Evolutionary conservation across 2,797 vertebrate genomes (phyloP).

Genomic region (Pantherophis alleghaniensis): DNA sequence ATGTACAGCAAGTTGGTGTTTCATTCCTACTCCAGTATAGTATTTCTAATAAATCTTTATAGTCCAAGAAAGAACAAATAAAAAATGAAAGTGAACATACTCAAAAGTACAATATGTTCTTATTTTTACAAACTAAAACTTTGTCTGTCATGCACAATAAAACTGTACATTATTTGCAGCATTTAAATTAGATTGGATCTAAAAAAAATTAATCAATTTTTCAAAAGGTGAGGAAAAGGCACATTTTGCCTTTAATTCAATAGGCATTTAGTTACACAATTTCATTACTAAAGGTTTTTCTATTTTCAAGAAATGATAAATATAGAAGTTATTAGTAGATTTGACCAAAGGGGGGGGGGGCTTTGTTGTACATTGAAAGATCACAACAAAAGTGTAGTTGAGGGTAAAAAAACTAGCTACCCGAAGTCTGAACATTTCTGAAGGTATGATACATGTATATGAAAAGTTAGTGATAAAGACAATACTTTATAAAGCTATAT

Average conservation of each 20-base stretch:
- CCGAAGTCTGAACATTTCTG: slow-evolving; percentile 20
- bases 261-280: not conserved
- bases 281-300: not conserved
- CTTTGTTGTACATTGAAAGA: slow-evolving; percentile 2
- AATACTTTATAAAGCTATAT: slow-evolving; percentile 46
- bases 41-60: not conserved
- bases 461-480: slow-evolving; percentile 32
- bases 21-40: not conserved
- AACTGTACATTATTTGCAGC: not conserved
- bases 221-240: not conserved
- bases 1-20: not conserved
- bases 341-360: not conserved
- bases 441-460: not conserved
- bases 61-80: not conserved
- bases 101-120: not conserved
- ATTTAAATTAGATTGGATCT: not conserved
- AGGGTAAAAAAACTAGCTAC: slow-evolving; percentile 13
- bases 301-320: not conserved
- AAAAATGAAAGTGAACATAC: not conserved
- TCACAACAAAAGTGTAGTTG: not conserved
- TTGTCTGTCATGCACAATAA: not conserved
- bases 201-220: not conserved
- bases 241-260: not conserved
- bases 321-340: not conserved
- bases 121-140: not conserved